A percentile compares a stretch with the other conserved stretches of the same genome.
These are phyloP conservation scores for Pterocles burchelli DNA, from an alignment of 2,113 vertebrate genomes.

Conservation along the genomic window DNA sequence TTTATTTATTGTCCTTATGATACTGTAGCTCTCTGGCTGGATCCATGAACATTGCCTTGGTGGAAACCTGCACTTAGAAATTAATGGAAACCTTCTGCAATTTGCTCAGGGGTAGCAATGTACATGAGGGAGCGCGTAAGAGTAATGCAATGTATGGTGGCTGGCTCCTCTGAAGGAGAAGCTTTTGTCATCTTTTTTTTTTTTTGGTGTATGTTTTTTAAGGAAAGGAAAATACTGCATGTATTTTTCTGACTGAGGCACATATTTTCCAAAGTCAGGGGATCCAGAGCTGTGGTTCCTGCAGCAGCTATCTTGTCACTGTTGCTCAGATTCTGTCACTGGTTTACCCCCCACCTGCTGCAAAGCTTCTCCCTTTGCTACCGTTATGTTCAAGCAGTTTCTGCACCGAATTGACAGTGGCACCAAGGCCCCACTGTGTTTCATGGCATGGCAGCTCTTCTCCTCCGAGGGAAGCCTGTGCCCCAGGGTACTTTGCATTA, in stretches of 20 bases:
- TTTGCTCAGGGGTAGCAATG: background rate
- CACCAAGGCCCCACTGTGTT: background rate
- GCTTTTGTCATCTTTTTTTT: background rate
- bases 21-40: background rate
- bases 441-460: background rate
- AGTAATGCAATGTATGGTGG: background rate
- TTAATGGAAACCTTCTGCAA: background rate
- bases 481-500: background rate
- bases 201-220: background rate
- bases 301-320: background rate
- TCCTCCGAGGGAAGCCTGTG: background rate
- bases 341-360: background rate
- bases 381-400: background rate
- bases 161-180: background rate
- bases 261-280: background rate
- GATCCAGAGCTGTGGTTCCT: background rate
- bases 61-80: background rate
- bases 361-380: background rate
- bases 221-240: background rate
- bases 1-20: constrained; percentile 1
- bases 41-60: background rate
- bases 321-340: background rate
- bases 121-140: background rate
- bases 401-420: background rate
- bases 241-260: background rate